Base-by-base conservation (phyloP, 2,113 vertebrate species). In the Phoenicopterus ruber region DNA sequence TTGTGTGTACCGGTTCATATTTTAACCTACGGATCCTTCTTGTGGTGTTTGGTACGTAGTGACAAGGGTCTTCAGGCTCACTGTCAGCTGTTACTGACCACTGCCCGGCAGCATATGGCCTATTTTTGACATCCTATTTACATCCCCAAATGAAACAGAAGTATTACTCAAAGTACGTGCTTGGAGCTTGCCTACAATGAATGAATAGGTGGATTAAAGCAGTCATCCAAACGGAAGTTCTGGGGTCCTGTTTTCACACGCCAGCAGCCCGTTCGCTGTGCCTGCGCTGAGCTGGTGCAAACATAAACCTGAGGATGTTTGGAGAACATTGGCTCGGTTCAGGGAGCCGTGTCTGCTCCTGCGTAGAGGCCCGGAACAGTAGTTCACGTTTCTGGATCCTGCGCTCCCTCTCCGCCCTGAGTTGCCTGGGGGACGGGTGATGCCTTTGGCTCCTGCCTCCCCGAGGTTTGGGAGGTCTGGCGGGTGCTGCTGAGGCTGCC, bases 211-310 rank as follows among this genome's bases (percentile, higher is more conserved):
- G 40, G n/a, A 10, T 25, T 65, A 36, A 78, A 59, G 29, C 38
- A 38, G 22, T 31, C 2, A 9, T 22, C n/a, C 63, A 13, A 19
- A 9, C 5, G n/a, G 71, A 17, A 49, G 20, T 46, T 29, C 28
- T 0, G 69, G 49, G 12, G 57, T 73, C 11, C 25, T 49, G 12
- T 40, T 82, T 84, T 24, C 40, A 28, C 4, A 11, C 49, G 52
- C 26, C 40, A 26, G 31, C 29, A 47, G 42, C 15, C 42, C 49
- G 15, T 44, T 66, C 0, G 0, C 61, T 26, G 21, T 46, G 31
- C 17, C 70, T 40, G 40, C 65, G 4, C 32, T 7, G 63, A 72
- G 58, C 42, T 57, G 25, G 34, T 25, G 32, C 18, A 46, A 21
- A 17, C 12, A 6, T 17, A 34, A 34, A 42, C 11, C 9, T 20